Conservation (phyloP, 1,140 invertebrate genomes). For the Drosophila eugracilis region DNA sequence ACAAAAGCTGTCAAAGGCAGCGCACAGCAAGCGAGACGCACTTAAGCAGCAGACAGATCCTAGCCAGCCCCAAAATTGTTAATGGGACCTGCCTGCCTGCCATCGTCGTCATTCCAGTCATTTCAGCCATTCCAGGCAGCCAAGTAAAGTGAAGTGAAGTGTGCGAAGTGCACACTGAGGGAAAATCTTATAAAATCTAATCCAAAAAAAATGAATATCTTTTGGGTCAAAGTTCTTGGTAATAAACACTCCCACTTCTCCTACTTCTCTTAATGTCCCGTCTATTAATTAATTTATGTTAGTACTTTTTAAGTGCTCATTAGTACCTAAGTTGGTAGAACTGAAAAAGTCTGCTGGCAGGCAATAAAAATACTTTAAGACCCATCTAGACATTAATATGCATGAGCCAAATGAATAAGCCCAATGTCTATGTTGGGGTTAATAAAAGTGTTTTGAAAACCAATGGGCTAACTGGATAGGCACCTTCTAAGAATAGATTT, state of each 20-base stretch:
- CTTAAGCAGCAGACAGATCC: constrained; percentile 69
- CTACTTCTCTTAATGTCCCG: background rate
- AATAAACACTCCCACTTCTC: too few relatives aligned
- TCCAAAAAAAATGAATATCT: too few relatives aligned
- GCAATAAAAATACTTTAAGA: background rate
- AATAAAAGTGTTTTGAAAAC: background rate
- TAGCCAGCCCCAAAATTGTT: constrained; percentile 70
- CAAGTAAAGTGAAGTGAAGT: constrained; percentile 62
- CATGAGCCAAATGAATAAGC: background rate
- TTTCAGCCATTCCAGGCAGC: background rate
- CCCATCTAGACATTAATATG: constrained; percentile 4
- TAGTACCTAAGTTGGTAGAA: background rate
- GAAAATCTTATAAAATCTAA: constrained; percentile 6
- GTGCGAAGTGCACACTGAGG: constrained; percentile 43
- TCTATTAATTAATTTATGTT: background rate
- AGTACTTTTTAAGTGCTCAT: background rate
- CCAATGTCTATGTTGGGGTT: background rate
- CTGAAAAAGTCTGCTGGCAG: background rate
- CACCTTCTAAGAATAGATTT: background rate
- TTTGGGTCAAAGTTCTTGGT: too few relatives aligned
- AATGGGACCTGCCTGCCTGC: constrained; percentile 62
- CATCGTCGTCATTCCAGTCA: constrained; percentile 4
- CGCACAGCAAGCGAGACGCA: constrained; percentile 37
- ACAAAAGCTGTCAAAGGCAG: constrained; percentile 75
- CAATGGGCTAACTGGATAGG: background rate